A percentile compares a stretch with the other conserved stretches of the same genome.
These are phyloP conservation scores for Oxyruncus cristatus DNA, from an alignment of 2,113 vertebrate species.

Conservation along the genomic window DNA sequence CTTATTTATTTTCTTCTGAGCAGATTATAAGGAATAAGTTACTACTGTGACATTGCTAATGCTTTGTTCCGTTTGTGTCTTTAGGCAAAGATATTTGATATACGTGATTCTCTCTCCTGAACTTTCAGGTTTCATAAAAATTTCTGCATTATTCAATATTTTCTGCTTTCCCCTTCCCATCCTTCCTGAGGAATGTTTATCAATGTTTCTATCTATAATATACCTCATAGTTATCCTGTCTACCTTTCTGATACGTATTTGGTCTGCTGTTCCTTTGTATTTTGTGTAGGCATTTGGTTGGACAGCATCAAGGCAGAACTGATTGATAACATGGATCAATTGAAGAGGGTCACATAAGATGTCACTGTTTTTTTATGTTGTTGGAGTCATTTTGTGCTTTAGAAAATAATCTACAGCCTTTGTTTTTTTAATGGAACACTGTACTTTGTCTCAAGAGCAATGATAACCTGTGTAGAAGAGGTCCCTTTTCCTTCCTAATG, in stretches of 20 bases:
- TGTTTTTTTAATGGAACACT: background rate
- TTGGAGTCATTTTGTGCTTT: background rate
- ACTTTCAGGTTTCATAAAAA: background rate
- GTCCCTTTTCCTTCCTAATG: background rate
- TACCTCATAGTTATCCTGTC: background rate
- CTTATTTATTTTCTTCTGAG: background rate
- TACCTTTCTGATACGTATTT: background rate
- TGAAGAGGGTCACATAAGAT: background rate
- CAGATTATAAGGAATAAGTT: background rate
- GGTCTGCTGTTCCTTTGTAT: background rate
- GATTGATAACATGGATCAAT: background rate
- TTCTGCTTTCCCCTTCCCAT: background rate
- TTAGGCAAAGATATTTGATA: background rate
- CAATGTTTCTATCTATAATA: background rate
- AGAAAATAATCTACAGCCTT: background rate
- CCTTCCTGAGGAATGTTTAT: background rate
- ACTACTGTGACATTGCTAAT: background rate
- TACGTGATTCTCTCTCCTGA: background rate
- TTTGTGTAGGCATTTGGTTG: background rate
- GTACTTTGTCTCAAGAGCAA: background rate
- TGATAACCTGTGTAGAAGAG: background rate
- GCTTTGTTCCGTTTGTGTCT: background rate
- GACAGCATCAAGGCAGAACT: background rate
- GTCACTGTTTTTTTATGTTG: background rate
- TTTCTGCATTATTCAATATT: background rate